phyloP scores from a whole-genome alignment of 1,140 invertebrate genomes.

The Drosophila pachea region DNA sequence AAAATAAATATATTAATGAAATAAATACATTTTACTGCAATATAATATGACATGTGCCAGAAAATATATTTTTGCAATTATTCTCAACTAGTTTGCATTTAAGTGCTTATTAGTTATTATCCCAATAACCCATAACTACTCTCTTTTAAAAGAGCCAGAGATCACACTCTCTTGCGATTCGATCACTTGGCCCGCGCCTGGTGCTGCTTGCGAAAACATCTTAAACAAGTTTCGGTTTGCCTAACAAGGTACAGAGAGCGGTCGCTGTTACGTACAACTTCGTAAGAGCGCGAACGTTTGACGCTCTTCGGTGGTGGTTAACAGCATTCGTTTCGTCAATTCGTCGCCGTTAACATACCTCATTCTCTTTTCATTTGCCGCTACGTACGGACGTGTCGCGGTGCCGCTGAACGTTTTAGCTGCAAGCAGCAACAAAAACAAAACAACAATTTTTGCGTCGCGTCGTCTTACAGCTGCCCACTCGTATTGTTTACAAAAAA shows the following conservation, averaged over 20 bases:
- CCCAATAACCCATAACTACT: too few species aligned
- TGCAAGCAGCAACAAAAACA: constrained; percentile 35
- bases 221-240: constrained; percentile 11
- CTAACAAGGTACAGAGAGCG: not conserved
- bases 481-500: constrained; percentile 34
- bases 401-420: constrained; percentile 34
- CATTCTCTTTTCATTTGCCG: constrained; percentile 52
- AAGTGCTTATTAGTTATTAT: too few species aligned
- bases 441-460: constrained; percentile 35
- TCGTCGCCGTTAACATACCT: constrained; percentile 19
- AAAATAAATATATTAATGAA: not conserved
- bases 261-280: not conserved
- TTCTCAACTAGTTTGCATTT: too few species aligned
- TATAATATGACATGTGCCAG: too few species aligned
- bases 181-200: not conserved
- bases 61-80: too few species aligned
- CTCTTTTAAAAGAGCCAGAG: too few species aligned
- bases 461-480: constrained; percentile 19
- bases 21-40: not conserved
- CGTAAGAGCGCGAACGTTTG: constrained; percentile 12
- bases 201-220: constrained; percentile 5
- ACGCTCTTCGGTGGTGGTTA: constrained; percentile 15
- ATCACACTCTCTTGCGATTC: not conserved
- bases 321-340: constrained; percentile 13
- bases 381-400: constrained; percentile 46